These are phyloP conservation scores for Tyrannus savana DNA, from an alignment of 2,113 vertebrate species.

Conservation along the genomic window DNA sequence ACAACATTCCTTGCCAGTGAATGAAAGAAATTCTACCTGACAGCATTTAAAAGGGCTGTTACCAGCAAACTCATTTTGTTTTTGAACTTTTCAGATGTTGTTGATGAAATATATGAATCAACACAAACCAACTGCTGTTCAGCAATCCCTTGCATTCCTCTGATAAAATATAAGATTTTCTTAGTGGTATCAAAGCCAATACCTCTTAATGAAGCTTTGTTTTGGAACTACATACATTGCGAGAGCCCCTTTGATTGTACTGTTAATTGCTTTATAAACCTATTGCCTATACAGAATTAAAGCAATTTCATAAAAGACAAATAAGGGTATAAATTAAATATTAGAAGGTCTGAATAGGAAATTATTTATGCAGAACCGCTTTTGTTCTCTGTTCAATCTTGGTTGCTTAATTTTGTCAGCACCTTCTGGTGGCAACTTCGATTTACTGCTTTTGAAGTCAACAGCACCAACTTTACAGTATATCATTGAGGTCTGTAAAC, in stretches of 20 bases:
- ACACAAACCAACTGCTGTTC: neutral
- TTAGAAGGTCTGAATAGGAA: conserved; percentile 21
- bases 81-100: neutral
- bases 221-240: neutral
- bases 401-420: conserved; percentile 39
- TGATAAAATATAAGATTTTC: neutral
- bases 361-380: conserved; percentile 21
- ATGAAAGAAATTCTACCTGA: neutral
- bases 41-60: neutral
- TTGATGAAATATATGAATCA: neutral
- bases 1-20: neutral
- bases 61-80: neutral
- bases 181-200: neutral
- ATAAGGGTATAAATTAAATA: conserved; percentile 60
- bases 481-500: conserved; percentile 39
- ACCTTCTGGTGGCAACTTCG: conserved; percentile 10
- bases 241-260: neutral
- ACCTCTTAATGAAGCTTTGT: neutral
- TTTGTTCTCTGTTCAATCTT: conserved; percentile 45
- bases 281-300: conserved; percentile 22
- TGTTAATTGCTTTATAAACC: conserved; percentile 56
- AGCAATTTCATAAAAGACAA: conserved; percentile 43
- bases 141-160: neutral
- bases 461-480: conserved; percentile 14
- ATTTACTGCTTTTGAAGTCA: conserved; percentile 43